A percentile compares a stretch with the other conserved stretches of the same genome.
phyloP scores from a whole-genome alignment of 1,140 invertebrate genomes.

The Macrostomum lignano region DNA sequence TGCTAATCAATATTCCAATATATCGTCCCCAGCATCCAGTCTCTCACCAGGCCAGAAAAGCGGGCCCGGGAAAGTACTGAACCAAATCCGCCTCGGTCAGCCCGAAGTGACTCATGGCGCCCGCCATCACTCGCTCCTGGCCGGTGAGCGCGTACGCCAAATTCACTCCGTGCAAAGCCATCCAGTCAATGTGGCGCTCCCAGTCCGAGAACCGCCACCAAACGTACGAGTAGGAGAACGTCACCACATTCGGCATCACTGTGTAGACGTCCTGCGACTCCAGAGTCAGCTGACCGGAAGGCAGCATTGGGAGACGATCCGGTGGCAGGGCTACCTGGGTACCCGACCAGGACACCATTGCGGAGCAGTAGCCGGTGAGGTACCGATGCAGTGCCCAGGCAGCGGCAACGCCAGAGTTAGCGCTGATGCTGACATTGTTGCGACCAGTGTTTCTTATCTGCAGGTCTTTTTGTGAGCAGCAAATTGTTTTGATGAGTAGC shows the following conservation, averaged over 20 bases:
- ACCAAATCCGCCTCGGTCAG: constrained; percentile 45
- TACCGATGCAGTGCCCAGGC: no score
- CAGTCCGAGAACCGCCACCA: constrained; percentile 61
- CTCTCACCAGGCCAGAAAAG: constrained; percentile 60
- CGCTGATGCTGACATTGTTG: no score
- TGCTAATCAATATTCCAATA: no score
- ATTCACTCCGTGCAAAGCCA: constrained; percentile 72
- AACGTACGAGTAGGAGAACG: constrained; percentile 56
- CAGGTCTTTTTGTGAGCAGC: no score
- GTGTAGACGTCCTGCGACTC: constrained; percentile 6
- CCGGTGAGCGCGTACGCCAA: constrained; percentile 54
- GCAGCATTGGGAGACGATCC: no score
- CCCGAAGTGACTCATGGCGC: constrained; percentile 29
- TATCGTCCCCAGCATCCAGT: neutral
- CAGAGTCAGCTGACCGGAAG: no score
- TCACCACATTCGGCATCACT: constrained; percentile 66
- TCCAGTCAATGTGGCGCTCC: constrained; percentile 73
- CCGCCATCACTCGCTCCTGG: constrained; percentile 38
- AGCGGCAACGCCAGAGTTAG: no score
- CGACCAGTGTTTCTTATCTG: no score
- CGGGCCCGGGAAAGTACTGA: constrained; percentile 58
- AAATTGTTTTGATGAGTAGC: no score
- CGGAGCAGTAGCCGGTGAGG: no score
- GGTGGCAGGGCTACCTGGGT: no score
- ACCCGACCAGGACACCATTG: no score